Percentiles rank a stretch among this genome's conserved stretches.
Evolutionary conservation across 2,113 vertebrate species (phyloP).

Genomic region (Probosciger aterrimus): DNA sequence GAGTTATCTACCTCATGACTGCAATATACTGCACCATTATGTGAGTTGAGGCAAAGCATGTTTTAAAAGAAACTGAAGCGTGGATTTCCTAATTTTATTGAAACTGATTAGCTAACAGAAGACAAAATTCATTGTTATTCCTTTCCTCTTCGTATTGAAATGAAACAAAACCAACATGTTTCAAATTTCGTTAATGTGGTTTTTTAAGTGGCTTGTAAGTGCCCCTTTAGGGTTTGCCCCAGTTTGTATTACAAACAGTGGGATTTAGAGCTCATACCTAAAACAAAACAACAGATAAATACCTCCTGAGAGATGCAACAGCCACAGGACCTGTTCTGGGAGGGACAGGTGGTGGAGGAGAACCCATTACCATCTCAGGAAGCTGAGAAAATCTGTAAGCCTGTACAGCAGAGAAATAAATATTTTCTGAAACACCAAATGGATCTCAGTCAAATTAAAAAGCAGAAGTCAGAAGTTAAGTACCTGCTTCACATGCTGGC

Average conservation of each 20-base stretch:
- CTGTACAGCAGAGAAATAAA: slow-evolving; percentile 64
- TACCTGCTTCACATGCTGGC: neutral
- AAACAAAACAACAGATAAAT: neutral
- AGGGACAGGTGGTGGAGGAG: slow-evolving; percentile 92
- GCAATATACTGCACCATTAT: neutral
- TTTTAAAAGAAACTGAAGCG: neutral
- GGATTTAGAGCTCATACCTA: neutral
- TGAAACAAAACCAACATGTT: neutral
- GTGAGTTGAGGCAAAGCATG: neutral
- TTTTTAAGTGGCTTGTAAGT: neutral
- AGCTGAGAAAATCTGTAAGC: slow-evolving; percentile 97
- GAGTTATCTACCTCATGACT: neutral
- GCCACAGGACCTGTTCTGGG: slow-evolving; percentile 90
- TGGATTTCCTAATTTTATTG: neutral
- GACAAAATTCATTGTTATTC: neutral
- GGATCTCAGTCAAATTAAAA: neutral
- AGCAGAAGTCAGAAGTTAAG: neutral
- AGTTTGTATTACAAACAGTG: neutral
- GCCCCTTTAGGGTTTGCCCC: neutral
- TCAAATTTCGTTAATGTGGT: neutral
- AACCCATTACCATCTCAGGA: slow-evolving; percentile 93
- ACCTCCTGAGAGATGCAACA: slow-evolving; percentile 73
- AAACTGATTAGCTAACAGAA: neutral
- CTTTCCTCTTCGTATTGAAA: neutral
- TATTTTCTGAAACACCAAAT: neutral